Evolutionary conservation across 2,797 vertebrate genomes (phyloP).

Genomic region (Bucorvus abyssinicus): DNA sequence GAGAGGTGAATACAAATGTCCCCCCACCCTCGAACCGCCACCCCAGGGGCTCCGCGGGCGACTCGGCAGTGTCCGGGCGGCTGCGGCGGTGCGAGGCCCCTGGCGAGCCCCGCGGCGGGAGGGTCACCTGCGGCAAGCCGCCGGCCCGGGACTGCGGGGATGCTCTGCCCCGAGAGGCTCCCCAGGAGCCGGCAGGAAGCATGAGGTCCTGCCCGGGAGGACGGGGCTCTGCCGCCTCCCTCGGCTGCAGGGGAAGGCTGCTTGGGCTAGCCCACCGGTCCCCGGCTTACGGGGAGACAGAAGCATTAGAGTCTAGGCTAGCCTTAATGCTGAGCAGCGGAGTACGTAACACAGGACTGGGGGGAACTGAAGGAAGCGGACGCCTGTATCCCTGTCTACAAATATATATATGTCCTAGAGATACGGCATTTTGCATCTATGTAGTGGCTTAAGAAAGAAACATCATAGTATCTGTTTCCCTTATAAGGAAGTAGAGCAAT

Average conservation of each 20-base stretch:
- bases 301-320: background rate
- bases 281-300: background rate
- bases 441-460: background rate
- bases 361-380: background rate
- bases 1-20: conserved; percentile 32
- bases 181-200: background rate
- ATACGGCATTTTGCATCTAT: background rate
- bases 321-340: background rate
- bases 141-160: background rate
- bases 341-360: fast-evolving
- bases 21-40: background rate
- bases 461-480: background rate
- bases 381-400: background rate
- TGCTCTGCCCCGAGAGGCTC: background rate
- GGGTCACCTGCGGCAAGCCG: conserved; percentile 44
- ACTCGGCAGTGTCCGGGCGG: background rate
- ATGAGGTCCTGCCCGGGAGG: background rate
- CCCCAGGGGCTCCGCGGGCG: background rate
- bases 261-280: background rate
- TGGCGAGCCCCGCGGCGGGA: background rate
- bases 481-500: conserved; percentile 3
- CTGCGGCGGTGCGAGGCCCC: background rate
- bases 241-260: background rate
- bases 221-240: background rate
- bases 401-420: fast-evolving